These are phyloP conservation scores for Porites evermanni DNA, from an alignment of 92 coral and sea anemone genomes.

Conservation along the genomic window DNA sequence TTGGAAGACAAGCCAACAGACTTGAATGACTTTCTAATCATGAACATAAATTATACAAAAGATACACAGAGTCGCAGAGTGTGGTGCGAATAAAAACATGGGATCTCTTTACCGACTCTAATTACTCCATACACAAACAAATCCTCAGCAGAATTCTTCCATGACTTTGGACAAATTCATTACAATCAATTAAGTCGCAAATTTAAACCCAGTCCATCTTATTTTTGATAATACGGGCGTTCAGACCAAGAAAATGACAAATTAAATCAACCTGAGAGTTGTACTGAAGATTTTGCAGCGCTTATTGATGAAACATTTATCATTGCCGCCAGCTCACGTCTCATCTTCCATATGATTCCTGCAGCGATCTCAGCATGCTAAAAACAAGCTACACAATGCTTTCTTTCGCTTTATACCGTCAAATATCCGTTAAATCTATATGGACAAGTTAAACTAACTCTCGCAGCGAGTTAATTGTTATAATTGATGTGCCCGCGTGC, in stretches of 20 bases:
- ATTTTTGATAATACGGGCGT: neutral
- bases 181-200: neutral
- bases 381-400: neutral
- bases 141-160: neutral
- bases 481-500: neutral
- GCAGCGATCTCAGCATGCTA: neutral
- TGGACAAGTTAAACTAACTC: neutral
- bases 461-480: neutral
- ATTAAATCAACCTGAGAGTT: neutral
- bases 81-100: neutral
- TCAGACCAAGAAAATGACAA: too few relatives aligned
- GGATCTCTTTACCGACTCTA: neutral
- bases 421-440: neutral
- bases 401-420: neutral
- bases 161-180: neutral
- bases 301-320: neutral
- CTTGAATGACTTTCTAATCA: slow-evolving; percentile 17
- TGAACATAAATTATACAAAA: slow-evolving; percentile 15
- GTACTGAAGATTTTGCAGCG: neutral
- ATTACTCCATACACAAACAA: neutral
- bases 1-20: slow-evolving; percentile 9
- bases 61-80: neutral
- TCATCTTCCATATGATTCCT: neutral
- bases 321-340: neutral
- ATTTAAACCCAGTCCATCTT: neutral